Base-by-base conservation (phyloP, 1,140 invertebrate genomes). In the Trachelipus rathkii region DNA sequence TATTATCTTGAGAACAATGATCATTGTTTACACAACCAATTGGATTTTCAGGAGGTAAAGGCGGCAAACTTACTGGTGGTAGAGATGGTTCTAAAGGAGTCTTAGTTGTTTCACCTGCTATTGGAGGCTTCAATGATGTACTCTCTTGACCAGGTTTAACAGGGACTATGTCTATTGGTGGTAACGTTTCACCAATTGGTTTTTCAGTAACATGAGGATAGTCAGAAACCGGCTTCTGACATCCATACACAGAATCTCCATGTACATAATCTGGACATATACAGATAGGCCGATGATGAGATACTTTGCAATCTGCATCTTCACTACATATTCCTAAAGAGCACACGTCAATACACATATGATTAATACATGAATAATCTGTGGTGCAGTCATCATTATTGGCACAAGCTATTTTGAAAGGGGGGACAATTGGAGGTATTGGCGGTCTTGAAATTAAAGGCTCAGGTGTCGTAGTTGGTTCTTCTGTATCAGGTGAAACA, bases 171-270 rank as follows among this genome's bases (percentile, higher is more conserved):
- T 66, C 44, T n/a, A 33, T 44, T 21, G n/a, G 13, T 8, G 66
- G 53, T 8, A 23, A 21, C 24, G 19, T 43, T n/a, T 67, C 53
- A 7, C 45, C 24, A 10, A 46, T 10, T 23, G 79, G 76, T 24
- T 70, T 24, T 23, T 77, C 73, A 50, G 79, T 74, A 21, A 75
- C 43, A 45, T 76, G 74, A 44, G 44, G 44, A 44, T 71, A 44
- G 19, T 75, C 72, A 4, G 45, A 50, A 15, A 67, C n/a, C 7
- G 79, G 24, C 50, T 60, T 60, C 4, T 70, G 2, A 84, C 93
- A 96, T 23, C 88, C 86, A 6, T 90, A 88, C 78, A 94, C 91
- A 0, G 94, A 93, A 85, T 95, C 92, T 76, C 93, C 93, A 83
- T 93, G 88, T 21, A 92, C 92, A 81, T 92, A 93, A 79, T 88